These are phyloP conservation scores for Araneus ventricosus DNA, from an alignment of 1,140 invertebrate genomes.

Conservation along the genomic window DNA sequence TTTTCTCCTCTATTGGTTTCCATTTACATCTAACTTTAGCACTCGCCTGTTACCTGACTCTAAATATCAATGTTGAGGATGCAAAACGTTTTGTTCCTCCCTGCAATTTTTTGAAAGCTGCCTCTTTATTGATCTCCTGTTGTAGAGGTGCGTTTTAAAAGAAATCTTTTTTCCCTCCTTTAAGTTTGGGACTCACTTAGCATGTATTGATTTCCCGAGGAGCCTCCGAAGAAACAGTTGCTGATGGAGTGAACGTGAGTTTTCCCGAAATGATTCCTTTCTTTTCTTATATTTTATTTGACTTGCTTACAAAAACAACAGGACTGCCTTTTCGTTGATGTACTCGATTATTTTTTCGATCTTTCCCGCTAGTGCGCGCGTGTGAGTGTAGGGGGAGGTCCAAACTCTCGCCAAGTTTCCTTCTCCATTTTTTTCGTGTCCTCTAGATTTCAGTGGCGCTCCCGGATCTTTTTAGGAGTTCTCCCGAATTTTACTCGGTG, in stretches of 20 bases:
- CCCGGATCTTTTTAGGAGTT: slow-evolving; percentile 41
- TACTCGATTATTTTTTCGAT: slow-evolving; percentile 33
- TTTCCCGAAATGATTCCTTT: background rate
- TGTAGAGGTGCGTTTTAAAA: slow-evolving; percentile 2
- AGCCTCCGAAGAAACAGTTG: background rate
- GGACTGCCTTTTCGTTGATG: slow-evolving; percentile 27
- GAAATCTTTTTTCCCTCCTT: slow-evolving; percentile 15
- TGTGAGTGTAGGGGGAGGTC: background rate
- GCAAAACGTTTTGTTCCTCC: slow-evolving; percentile 25
- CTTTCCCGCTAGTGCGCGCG: background rate
- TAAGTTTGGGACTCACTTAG: slow-evolving; percentile 51
- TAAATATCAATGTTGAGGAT: slow-evolving; percentile 21
- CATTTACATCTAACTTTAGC: background rate
- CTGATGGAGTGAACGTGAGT: slow-evolving; percentile 52
- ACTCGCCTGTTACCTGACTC: background rate
- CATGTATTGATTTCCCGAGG: slow-evolving; percentile 60
- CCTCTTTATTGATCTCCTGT: slow-evolving; percentile 36
- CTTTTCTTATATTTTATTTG: slow-evolving; percentile 22
- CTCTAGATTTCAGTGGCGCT: slow-evolving; percentile 11
- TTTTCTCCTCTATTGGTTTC: slow-evolving; percentile 25
- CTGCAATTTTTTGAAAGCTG: slow-evolving; percentile 16
- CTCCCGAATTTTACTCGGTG: slow-evolving; percentile 24
- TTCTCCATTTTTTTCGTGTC: background rate
- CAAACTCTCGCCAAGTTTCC: background rate
- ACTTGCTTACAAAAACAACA: background rate